These are phyloP conservation scores for Mya arenaria DNA, from an alignment of 1,140 invertebrate genomes.

Conservation along the genomic window DNA sequence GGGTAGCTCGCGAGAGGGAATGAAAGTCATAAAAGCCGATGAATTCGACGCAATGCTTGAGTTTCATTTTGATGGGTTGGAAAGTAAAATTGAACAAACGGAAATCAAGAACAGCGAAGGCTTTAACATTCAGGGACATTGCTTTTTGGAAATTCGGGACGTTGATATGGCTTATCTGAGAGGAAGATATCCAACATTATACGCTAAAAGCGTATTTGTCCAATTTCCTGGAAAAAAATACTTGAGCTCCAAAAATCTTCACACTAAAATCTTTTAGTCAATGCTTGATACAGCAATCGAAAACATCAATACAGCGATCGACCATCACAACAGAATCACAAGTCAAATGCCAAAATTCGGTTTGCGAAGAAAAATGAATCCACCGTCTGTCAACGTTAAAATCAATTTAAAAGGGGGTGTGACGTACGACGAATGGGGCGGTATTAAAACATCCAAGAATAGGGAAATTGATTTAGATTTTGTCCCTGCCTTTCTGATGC, in stretches of 20 bases:
- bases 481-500: slow-evolving; percentile 15
- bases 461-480: slow-evolving; percentile 32
- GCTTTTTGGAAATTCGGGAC: neutral
- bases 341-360: neutral
- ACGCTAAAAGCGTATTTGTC: slow-evolving; percentile 3
- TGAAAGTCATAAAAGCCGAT: slow-evolving; percentile 41
- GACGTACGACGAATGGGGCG: no score
- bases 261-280: slow-evolving; percentile 19
- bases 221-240: neutral
- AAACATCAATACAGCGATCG: neutral
- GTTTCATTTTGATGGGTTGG: slow-evolving; percentile 40
- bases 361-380: neutral
- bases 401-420: neutral
- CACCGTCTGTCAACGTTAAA: slow-evolving; percentile 1
- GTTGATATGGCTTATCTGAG: neutral
- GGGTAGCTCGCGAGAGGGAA: slow-evolving; percentile 47
- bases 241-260: slow-evolving; percentile 14
- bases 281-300: slow-evolving; percentile 18
- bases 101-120: neutral
- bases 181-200: slow-evolving; percentile 8
- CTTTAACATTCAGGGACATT: slow-evolving; percentile 20
- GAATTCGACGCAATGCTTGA: slow-evolving; percentile 34
- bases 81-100: neutral
- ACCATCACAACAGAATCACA: neutral
- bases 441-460: no score